Conservation (phyloP, 2,888 invertebrate species). For the Pseudanteris insignis region DNA sequence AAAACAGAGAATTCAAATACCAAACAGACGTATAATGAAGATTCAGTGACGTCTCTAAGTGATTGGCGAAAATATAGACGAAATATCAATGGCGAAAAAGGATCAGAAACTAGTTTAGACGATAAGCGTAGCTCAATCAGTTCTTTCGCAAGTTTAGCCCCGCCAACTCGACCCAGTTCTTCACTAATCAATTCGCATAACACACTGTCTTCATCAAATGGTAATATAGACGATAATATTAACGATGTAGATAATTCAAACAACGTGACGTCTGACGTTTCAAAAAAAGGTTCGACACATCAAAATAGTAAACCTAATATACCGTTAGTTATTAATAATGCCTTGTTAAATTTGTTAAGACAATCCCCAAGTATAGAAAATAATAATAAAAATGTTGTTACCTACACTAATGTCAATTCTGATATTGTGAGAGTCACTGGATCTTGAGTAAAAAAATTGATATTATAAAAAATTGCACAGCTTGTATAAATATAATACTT, state of each 20-base stretch:
- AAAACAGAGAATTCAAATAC: conserved; percentile 45
- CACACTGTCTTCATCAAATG: conserved; percentile 44
- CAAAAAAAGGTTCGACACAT: conserved; percentile 54
- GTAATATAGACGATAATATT: conserved; percentile 42
- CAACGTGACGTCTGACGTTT: conserved; percentile 50
- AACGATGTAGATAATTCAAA: conserved; percentile 45
- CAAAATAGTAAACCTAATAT: conserved; percentile 61
- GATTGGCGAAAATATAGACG: conserved; percentile 52
- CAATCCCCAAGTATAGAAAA: conserved; percentile 57
- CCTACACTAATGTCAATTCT: conserved; percentile 59
- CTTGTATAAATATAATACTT: too few relatives aligned
- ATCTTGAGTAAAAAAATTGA: too few relatives aligned
- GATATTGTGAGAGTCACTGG: conserved; percentile 58
- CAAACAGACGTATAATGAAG: conserved; percentile 52
- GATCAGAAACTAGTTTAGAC: conserved; percentile 53
- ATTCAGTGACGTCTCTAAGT: conserved; percentile 55
- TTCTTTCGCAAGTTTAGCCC: conserved; percentile 51
- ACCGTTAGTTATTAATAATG: conserved; percentile 61
- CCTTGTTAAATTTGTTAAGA: conserved; percentile 58
- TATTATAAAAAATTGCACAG: too few relatives aligned
- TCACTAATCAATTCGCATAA: conserved; percentile 55
- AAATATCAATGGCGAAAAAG: conserved; percentile 46
- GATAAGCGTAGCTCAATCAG: conserved; percentile 53
- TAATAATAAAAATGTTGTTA: conserved; percentile 50
- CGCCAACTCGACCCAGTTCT: conserved; percentile 58